Evolutionary conservation across 1,140 invertebrate genomes (phyloP).

Genomic region (Daktulosphaira vitifoliae): DNA sequence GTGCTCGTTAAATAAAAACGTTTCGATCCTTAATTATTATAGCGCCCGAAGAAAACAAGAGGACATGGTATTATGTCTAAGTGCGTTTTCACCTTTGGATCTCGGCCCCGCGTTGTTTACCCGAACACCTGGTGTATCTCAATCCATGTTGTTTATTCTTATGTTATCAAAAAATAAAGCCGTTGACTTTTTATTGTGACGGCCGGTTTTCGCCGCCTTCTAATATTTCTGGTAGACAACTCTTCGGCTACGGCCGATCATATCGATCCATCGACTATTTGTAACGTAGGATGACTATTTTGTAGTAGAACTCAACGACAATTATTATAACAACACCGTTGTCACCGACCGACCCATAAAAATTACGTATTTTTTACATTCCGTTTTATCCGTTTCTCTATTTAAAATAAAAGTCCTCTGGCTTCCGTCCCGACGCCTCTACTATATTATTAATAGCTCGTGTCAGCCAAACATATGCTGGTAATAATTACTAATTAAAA

Average conservation of each 20-base stretch:
- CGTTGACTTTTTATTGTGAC: too few relatives aligned
- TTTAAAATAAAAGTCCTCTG: conserved; percentile 18
- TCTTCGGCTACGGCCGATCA: too few relatives aligned
- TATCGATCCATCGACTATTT: too few relatives aligned
- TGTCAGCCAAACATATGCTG: conserved; percentile 30
- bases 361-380: too few relatives aligned
- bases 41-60: conserved; percentile 22
- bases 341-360: too few relatives aligned
- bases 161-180: too few relatives aligned
- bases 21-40: conserved; percentile 32
- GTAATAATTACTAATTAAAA: conserved; percentile 34
- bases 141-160: neutral
- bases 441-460: conserved; percentile 33
- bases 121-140: conserved; percentile 21
- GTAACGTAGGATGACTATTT: too few relatives aligned
- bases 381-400: neutral
- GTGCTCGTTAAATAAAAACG: conserved; percentile 33
- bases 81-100: too few relatives aligned
- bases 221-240: too few relatives aligned
- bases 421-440: conserved; percentile 31
- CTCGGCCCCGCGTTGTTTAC: neutral
- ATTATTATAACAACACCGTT: too few relatives aligned
- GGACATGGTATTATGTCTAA: conserved; percentile 6
- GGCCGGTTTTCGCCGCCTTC: too few relatives aligned
- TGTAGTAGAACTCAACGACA: too few relatives aligned